Evolutionary conservation across 2,113 vertebrate species (phyloP), one percentile per base, ranked within the genome.

Genomic region (Desmodus rotundus): DNA sequence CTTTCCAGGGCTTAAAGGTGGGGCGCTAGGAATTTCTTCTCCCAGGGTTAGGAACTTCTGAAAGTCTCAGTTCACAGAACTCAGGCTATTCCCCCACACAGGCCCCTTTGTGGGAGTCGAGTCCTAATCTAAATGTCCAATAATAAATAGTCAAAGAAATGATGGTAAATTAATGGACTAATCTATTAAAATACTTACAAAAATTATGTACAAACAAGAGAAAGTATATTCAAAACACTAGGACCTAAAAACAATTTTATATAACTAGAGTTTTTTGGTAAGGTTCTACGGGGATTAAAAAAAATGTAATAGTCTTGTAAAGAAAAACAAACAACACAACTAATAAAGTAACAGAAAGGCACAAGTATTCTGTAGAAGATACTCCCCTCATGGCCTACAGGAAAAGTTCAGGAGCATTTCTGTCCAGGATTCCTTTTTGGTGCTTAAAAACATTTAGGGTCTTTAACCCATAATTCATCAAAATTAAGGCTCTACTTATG

Each of bases 401-500:
- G 63, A 47, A 89, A 19, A 76, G 7, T 24, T 65, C 16, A 78
- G 84, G n/a, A 56, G 12, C 14, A 67, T 36, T 84, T 77, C 45
- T 89, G n/a, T 50, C 43, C 20, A 56, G 63, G 67, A 16, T 50
- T 87, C 33, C 26, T 92, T 82, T 72, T 16, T 56, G 54, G 33
- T 83, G 70, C 68, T 95, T 77, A 65, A 77, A 65, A 47, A 52
- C 28, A 82, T 52, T 94, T 50, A 94, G 41, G 14, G 47, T 61
- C n/a, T 72, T 95, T 91, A 94, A 73, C 31, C 9, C 77, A 8
- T 41, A 89, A 93, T 88, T 85, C 67, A 93, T 85, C 76, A 93
- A 83, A 84, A 93, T 90, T 88, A 76, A 96, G 92, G 31, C 85
- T 90, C 26, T 77, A 50, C 63, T 95, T 87, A 94, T 43, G 13